Evolutionary conservation across 2,797 vertebrate species (phyloP), one percentile per base, ranked within the genome.

Genomic region (Sebastes elongatus): DNA sequence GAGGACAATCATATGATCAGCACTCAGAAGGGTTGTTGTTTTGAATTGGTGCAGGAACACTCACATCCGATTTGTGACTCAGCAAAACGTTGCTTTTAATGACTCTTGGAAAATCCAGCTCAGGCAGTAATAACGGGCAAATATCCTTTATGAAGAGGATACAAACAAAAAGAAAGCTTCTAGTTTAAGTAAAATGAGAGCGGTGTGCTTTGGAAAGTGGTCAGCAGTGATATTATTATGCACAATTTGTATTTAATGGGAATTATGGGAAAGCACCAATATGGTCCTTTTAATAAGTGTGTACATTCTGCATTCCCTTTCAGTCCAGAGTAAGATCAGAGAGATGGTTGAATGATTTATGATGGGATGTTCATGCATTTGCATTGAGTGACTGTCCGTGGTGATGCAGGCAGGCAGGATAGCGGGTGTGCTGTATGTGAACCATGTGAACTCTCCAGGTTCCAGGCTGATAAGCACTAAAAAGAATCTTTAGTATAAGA

Each of bases 301-400:
- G 20, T 55, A 52, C 46, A 74, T 88, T 85, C 70, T 65, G 23
- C 9, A 57, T 82, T 83, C 63, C 52, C 42, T 83, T 72, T 78
- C 49, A 72, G 52, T 73, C 76, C 68, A 38, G 52, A 6, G 33
- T 72, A 23, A 84, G 82, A 90, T 86, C 83, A 87, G 73, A 84
- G 72, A 56, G 78, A 67, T 20, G 52, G 71, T 79, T 88, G 42
- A 85, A 92, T 90, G 86, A 92, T 93, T 92, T 83, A 92, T 93
- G 78, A 67, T 59, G 38, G 74, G 67, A 89, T 80, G 71, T 85
- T 80, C 46, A 52, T 70, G 61, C 72, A 71, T 88, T 87, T 87
- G 75, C 72, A 78, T 75, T 75, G 46, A 80, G 77, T 69, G 65
- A 78, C 68, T 73, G 66, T 82, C 35, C 4, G 46, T 8, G 67